Base-by-base conservation (phyloP, 2,888 invertebrate species). In the Neoscelio sp. region DNA sequence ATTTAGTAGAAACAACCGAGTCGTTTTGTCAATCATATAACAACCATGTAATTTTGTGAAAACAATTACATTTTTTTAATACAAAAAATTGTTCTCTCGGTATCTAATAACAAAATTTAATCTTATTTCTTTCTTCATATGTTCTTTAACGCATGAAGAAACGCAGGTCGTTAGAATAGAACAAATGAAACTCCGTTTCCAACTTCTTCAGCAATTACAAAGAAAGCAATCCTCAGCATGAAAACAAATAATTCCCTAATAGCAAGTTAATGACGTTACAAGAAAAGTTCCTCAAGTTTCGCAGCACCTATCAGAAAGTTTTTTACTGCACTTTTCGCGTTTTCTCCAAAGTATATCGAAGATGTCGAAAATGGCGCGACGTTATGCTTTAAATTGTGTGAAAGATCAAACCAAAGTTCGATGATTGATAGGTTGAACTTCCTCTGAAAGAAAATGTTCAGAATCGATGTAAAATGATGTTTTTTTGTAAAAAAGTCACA, bases 211-310 rank as follows among this genome's bases (percentile, higher is more conserved):
- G 17, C 35, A 52, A 52, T 33, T 33, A 20, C 35, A 33, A 52
- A 50, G 50, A 52, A 52, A 18, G 12, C 33, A 52, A 20, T 52
- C 7, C 33, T 52, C 13, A 52, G 35, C 52, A 20, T 52, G 35
- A 52, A 52, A 52, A 35, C 52, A 52, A 52, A 52, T 52, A 52
- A 52, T 35, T 17, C 18, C 7, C n/a, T 38, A 54, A 54, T 35
- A 38, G 38, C 15, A 54, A 54, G 38, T 54, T 54, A 38, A 54
- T 54, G 54, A 54, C 54, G 54, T 54, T 38, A 54, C 13, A 1
- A 15, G 13, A 5, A 54, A 38, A 54, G 52, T 52, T 52, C 35
- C 2, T 20, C 17, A 2, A 52, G 18, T 4, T n/a, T 13, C 52
- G 52, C 12, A 35, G 7, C 30, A 50, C n/a, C 52, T 18, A 35